Percentiles rank a stretch among this genome's conserved stretches.
Evolutionary conservation across 2,113 vertebrate genomes (phyloP).

Genomic region (Cololabis saira): DNA sequence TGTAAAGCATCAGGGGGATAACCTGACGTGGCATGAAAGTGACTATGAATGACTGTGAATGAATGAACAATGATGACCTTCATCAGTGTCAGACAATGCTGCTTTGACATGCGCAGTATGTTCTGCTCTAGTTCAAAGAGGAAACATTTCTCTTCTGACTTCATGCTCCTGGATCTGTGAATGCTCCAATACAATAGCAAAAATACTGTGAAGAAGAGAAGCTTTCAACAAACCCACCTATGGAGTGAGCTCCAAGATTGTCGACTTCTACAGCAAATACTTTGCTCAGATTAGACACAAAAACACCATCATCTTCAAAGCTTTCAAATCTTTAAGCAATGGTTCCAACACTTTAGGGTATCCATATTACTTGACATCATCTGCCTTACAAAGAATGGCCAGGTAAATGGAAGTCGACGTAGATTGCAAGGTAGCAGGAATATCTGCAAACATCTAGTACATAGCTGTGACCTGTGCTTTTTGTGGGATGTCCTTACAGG

Average conservation of each 20-base stretch:
- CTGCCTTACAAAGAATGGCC: not conserved
- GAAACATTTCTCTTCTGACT: conserved; percentile 10
- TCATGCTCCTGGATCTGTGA: conserved; percentile 7
- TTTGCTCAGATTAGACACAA: conserved; percentile 7
- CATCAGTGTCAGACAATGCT: not conserved
- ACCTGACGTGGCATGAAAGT: conserved; percentile 28
- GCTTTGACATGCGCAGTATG: conserved; percentile 5
- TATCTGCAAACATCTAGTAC: conserved; percentile 15
- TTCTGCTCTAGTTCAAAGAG: not conserved
- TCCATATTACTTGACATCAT: conserved; percentile 5
- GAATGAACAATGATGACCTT: conserved; percentile 2
- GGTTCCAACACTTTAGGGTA: conserved; percentile 1
- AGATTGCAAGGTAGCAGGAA: not conserved
- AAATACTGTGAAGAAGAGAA: conserved; percentile 2
- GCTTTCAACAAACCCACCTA: conserved; percentile 16
- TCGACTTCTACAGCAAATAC: conserved; percentile 5
- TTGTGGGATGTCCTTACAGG: not conserved
- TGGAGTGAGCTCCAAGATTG: conserved; percentile 2
- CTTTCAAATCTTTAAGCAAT: not conserved
- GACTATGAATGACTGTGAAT: not conserved
- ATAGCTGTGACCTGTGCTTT: conserved; percentile 6
- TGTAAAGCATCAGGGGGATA: conserved; percentile 27
- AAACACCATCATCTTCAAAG: conserved; percentile 4
- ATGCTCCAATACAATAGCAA: not conserved
- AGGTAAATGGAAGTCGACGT: conserved; percentile 5